Percentiles rank a stretch among this genome's conserved stretches.
Evolutionary conservation across 2,113 vertebrate genomes (phyloP).

Genomic region (Semnopithecus entellus): DNA sequence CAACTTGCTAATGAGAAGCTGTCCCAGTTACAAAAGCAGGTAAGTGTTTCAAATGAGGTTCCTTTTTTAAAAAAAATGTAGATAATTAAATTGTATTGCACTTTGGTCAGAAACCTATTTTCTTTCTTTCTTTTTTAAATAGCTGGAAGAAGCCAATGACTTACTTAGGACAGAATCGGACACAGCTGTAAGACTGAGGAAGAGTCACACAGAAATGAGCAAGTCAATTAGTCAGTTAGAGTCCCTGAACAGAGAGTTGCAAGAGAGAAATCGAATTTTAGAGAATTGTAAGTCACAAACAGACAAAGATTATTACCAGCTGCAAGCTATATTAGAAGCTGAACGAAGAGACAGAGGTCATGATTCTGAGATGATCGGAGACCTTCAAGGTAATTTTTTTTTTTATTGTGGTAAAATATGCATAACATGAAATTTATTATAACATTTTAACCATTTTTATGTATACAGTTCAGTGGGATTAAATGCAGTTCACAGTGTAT

Average conservation of each 20-base stretch:
- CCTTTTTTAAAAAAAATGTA: not conserved
- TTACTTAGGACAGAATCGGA: slow-evolving; percentile 96
- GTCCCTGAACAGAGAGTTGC: slow-evolving; percentile 93
- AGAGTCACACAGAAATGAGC: slow-evolving; percentile 94
- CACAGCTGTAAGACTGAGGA: slow-evolving; percentile 94
- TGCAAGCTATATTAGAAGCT: slow-evolving; percentile 94
- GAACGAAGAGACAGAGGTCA: slow-evolving; percentile 95
- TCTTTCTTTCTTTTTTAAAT: slow-evolving; percentile 61
- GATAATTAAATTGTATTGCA: slow-evolving; percentile 27
- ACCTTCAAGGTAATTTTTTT: slow-evolving; percentile 92
- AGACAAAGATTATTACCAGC: slow-evolving; percentile 94
- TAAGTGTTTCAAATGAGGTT: slow-evolving; percentile 79
- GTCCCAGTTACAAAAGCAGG: slow-evolving; percentile 95
- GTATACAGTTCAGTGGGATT: not conserved
- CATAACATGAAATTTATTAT: not conserved
- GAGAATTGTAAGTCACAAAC: slow-evolving; percentile 90
- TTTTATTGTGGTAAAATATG: slow-evolving; percentile 34
- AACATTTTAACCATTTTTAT: not conserved
- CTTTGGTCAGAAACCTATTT: slow-evolving; percentile 53
- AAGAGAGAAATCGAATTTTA: slow-evolving; percentile 91
- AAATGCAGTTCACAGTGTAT: not conserved
- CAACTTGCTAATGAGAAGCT: slow-evolving; percentile 96
- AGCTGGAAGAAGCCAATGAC: slow-evolving; percentile 98
- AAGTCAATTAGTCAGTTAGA: slow-evolving; percentile 95
- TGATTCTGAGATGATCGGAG: slow-evolving; percentile 96